Evolutionary conservation across 2,888 invertebrate species (phyloP).

Genomic region (Drosophila leonis): DNA sequence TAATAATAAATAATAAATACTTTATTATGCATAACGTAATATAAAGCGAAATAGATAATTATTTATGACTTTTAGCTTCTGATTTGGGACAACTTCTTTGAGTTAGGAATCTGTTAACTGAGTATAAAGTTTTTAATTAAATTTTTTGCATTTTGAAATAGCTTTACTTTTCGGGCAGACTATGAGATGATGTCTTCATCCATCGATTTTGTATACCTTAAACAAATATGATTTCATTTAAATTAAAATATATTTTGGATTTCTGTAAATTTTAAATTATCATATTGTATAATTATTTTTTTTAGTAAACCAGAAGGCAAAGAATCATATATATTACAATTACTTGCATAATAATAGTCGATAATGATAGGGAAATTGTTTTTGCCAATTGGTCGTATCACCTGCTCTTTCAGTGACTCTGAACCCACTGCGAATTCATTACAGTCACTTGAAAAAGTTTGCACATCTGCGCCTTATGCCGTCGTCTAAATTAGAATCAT

Average conservation of each 20-base stretch:
- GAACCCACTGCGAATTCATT: not conserved
- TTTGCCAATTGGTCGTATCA: slow-evolving; percentile 31
- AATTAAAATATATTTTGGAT: not conserved
- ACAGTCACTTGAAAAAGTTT: slow-evolving; percentile 50
- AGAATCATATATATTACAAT: not conserved
- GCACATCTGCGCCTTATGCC: slow-evolving; percentile 69
- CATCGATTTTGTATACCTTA: too few relatives aligned
- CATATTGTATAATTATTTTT: not conserved
- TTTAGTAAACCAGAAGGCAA: not conserved
- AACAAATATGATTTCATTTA: too few relatives aligned
- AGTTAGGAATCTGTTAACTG: too few relatives aligned
- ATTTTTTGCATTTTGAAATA: too few relatives aligned
- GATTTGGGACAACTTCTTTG: too few relatives aligned
- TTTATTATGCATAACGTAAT: too few relatives aligned
- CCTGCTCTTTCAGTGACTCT: slow-evolving; percentile 38
- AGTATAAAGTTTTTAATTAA: too few relatives aligned
- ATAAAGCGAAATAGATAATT: too few relatives aligned
- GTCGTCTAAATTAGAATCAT: slow-evolving; percentile 68
- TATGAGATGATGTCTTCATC: too few relatives aligned
- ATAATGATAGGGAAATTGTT: not conserved
- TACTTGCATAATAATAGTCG: not conserved
- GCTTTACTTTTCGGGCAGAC: too few relatives aligned
- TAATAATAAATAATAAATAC: too few relatives aligned
- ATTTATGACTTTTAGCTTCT: too few relatives aligned
- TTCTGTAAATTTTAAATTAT: not conserved